phyloP scores from a whole-genome alignment of 2,797 vertebrate genomes.

The Macropodus opercularis region DNA sequence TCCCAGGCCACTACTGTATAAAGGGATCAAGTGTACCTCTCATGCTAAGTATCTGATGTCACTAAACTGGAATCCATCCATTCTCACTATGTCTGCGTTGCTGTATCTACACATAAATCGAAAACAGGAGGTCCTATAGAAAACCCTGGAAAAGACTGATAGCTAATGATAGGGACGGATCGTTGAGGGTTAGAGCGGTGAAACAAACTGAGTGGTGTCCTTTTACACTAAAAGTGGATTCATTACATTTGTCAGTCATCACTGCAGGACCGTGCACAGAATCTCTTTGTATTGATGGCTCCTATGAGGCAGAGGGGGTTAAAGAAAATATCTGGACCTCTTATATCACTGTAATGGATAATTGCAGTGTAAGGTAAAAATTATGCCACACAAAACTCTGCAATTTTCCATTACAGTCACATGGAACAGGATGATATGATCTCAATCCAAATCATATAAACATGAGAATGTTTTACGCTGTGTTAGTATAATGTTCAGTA shows the following conservation, averaged over 20 bases:
- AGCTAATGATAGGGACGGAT: constrained; percentile 39
- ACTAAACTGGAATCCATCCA: constrained; percentile 57
- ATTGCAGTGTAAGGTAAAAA: too few species aligned
- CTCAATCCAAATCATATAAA: constrained; percentile 18
- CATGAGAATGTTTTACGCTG: constrained; percentile 23
- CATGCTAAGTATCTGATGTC: constrained; percentile 65
- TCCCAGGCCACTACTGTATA: constrained; percentile 60
- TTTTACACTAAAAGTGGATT: constrained; percentile 57
- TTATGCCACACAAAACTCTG: too few species aligned
- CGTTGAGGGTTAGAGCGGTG: constrained; percentile 44
- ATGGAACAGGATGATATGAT: constrained; percentile 18
- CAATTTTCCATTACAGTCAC: too few species aligned
- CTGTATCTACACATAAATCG: constrained; percentile 47
- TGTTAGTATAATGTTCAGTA: neutral
- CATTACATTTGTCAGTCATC: constrained; percentile 56
- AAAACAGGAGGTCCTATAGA: constrained; percentile 41
- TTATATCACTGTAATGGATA: too few species aligned
- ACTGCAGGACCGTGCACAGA: constrained; percentile 18
- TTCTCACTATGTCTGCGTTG: constrained; percentile 23
- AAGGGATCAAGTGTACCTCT: constrained; percentile 52
- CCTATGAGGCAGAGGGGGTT: constrained; percentile 14
- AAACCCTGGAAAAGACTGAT: constrained; percentile 26
- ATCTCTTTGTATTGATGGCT: constrained; percentile 9
- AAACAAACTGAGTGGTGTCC: constrained; percentile 53
- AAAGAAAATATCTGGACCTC: constrained; percentile 19